Conservation (phyloP, 2,888 invertebrate genomes). For the Lysandra coridon region DNA sequence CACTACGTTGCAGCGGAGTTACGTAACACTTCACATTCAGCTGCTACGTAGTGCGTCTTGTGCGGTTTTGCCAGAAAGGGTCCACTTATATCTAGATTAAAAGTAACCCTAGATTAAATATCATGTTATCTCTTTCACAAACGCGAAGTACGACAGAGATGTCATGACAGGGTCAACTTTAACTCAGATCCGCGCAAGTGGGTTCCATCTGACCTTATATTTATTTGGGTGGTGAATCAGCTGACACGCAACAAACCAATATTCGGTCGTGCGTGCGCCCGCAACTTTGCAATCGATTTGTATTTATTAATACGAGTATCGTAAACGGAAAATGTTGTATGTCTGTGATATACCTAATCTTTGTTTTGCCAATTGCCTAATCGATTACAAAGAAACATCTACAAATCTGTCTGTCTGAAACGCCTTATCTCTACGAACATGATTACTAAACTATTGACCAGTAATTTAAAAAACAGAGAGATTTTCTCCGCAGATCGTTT, state of each 20-base stretch:
- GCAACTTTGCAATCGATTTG: background rate
- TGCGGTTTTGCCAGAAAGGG: too few relatives aligned
- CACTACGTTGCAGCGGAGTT: background rate
- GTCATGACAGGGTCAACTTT: background rate
- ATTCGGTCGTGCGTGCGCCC: background rate
- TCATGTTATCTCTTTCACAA: background rate
- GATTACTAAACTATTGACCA: too few relatives aligned
- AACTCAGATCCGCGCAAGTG: background rate
- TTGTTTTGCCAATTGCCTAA: background rate
- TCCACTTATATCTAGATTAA: background rate
- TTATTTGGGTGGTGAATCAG: conserved; percentile 5
- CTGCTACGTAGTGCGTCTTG: background rate
- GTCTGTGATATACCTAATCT: background rate
- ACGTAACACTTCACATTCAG: background rate
- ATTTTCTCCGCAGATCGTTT: too few relatives aligned
- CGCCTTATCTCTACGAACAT: background rate
- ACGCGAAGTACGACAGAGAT: background rate
- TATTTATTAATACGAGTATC: conserved; percentile 4
- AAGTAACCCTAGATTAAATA: background rate
- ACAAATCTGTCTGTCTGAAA: background rate
- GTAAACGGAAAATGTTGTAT: background rate
- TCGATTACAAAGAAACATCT: background rate
- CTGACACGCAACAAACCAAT: background rate
- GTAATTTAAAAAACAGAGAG: too few relatives aligned
- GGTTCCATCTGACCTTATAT: background rate